phyloP scores from a whole-genome alignment of 2,888 invertebrate genomes.

The Liposcelis brunnea region DNA sequence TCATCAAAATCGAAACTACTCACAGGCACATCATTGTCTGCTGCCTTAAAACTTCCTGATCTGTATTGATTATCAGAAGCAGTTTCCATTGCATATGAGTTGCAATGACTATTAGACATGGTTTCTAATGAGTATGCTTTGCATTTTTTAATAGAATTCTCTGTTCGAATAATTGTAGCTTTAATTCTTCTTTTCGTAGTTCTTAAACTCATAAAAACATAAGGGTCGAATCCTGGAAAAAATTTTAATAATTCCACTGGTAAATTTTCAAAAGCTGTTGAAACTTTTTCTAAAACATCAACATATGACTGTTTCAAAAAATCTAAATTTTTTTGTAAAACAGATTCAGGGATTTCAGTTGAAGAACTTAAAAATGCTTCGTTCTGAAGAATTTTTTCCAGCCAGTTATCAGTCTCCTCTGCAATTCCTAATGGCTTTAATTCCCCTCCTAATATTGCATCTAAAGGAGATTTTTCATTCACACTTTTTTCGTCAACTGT shows the following conservation, averaged over 20 bases:
- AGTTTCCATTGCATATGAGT: no score
- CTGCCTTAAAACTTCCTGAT: no score
- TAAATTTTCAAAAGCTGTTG: constrained; percentile 41
- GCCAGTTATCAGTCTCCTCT: neutral
- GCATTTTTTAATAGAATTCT: constrained; percentile 20
- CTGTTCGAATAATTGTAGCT: constrained; percentile 31
- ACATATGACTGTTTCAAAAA: constrained; percentile 34
- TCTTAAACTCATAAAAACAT: constrained; percentile 28
- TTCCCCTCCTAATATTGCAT: neutral
- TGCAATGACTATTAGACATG: neutral
- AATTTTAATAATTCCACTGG: constrained; percentile 40
- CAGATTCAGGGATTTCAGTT: neutral
- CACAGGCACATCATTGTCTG: no score
- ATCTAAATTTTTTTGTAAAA: constrained; percentile 6
- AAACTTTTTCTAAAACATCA: constrained; percentile 44
- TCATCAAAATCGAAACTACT: no score
- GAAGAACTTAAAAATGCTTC: neutral
- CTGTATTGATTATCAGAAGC: no score
- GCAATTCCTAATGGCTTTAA: constrained; percentile 4
- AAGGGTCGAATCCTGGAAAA: constrained; percentile 40
- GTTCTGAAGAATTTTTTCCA: constrained; percentile 5
- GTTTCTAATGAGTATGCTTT: neutral
- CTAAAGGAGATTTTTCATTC: neutral
- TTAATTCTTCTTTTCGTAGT: constrained; percentile 41
- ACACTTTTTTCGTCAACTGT: no score